Percentiles rank a stretch among this genome's conserved stretches.
These are phyloP conservation scores for Amblyopsis rosae DNA, from an alignment of 2,113 vertebrate genomes.

Conservation along the genomic window DNA sequence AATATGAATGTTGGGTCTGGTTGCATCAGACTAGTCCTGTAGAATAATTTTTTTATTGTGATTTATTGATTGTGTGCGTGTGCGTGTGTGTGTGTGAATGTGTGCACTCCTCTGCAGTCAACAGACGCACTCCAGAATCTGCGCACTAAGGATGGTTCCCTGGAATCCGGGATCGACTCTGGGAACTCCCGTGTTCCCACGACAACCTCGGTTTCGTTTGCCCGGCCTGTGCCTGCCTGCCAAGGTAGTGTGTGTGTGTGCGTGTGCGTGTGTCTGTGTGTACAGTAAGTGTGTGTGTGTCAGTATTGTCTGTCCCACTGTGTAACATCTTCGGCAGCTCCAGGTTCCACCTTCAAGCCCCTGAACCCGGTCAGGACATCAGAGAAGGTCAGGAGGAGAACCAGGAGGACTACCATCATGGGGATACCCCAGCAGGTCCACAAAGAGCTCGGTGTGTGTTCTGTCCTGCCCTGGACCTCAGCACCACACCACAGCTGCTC, in stretches of 20 bases:
- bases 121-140: constrained; percentile 67
- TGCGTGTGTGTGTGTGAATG: constrained; percentile 7
- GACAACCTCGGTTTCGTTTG: constrained; percentile 35
- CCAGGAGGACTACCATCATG: constrained; percentile 90
- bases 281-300: neutral
- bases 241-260: constrained; percentile 61
- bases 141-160: constrained; percentile 71
- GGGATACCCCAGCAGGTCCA: constrained; percentile 94
- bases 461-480: neutral
- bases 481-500: too few relatives aligned
- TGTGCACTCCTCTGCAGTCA: constrained; percentile 63
- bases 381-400: constrained; percentile 78
- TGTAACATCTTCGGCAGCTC: neutral
- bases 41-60: too few relatives aligned
- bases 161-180: constrained; percentile 46
- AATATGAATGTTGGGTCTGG: neutral
- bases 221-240: constrained; percentile 61
- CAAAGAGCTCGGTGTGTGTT: constrained; percentile 87
- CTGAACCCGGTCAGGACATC: constrained; percentile 83
- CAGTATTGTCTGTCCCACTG: too few relatives aligned
- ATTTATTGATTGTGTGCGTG: neutral
- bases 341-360: constrained; percentile 95
- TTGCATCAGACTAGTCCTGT: too few relatives aligned
- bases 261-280: neutral
- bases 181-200: constrained; percentile 52